Percentiles rank a stretch among this genome's conserved stretches.
Evolutionary conservation across 2,888 invertebrate genomes (phyloP).

Genomic region (Spisula solida): DNA sequence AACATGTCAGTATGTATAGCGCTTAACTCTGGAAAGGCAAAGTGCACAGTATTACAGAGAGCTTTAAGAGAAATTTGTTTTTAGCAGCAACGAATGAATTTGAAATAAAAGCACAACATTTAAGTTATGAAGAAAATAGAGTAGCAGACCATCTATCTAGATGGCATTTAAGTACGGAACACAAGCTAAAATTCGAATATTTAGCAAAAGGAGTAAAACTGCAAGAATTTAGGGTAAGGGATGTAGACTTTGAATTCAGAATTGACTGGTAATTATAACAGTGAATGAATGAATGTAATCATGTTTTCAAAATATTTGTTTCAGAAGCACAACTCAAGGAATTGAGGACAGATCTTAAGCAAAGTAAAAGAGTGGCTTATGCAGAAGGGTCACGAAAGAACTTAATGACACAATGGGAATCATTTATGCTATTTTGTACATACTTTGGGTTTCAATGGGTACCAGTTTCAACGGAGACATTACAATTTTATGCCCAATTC

Average conservation of each 20-base stretch:
- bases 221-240: not conserved
- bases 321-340: not conserved
- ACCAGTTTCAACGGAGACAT: not conserved
- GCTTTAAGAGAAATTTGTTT: conserved; percentile 61
- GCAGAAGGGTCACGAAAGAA: not conserved
- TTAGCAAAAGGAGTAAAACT: not conserved
- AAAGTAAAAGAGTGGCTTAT: not conserved
- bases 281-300: not conserved
- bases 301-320: not conserved
- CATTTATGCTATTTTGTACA: not conserved
- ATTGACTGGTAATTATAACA: not conserved
- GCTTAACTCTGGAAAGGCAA: conserved; percentile 44
- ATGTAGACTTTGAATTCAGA: not conserved
- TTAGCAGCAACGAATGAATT: conserved; percentile 42
- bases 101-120: conserved; percentile 36
- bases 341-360: not conserved
- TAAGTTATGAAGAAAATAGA: too few species aligned
- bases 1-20: conserved; percentile 36
- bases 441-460: too few species aligned
- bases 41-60: conserved; percentile 42
- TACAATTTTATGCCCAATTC: conserved; percentile 21
- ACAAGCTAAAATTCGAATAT: not conserved
- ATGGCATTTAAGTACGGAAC: too few species aligned
- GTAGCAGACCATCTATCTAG: too few species aligned
- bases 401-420: not conserved